Base-by-base conservation (phyloP, 2,888 invertebrate species). In the Caenorhabditis wallacei region DNA sequence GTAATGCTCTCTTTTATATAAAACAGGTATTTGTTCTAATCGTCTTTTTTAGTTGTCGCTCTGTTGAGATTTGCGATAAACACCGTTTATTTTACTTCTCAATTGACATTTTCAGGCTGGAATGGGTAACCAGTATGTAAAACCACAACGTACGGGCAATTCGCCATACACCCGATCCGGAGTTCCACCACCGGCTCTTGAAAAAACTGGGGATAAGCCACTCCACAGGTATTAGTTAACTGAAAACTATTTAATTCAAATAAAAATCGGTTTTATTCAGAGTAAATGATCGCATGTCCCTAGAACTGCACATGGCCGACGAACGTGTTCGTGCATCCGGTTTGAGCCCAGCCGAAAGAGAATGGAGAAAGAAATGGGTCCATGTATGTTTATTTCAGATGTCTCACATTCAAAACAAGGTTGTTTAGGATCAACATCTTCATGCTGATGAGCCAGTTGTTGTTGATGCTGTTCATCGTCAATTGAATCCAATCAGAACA, bases 401-500 rank as follows among this genome's bases (percentile, higher is more conserved):
- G 16, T 48, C 74, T 22, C 43, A 30, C 1, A 37, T 35, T 18
- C 35, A 16, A n/a, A 57, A 61, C 11, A 11, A 2, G 43, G 5
- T 37, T 24, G 2, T 78, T 72, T 46, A 90, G 85, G 91, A 90
- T 57, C 92, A 92, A 79, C 88, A 91, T 54, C 85, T 92, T 43
- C 92, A 92, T 70, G 87, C 92, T 48, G 92, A 92, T 78, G 92
- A 92, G 83, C 92, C 92, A 43, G 87, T 90, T 56, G 87, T 87
- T 46, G 90, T 91, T 26, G 89, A 92, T 74, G 91, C 90, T n/a
- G 90, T 90, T 26, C 87, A 89, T 86, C 82, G 91, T 18, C 90
- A 91, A 68, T 71, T 92, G 72, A 92, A 92, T 82, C 92, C 92
- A 7, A 79, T 91, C 63, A 88, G 92, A 26, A 84, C 88, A 18